Conservation (phyloP, 2,888 invertebrate species). For the Noctuana brunneofusca region DNA sequence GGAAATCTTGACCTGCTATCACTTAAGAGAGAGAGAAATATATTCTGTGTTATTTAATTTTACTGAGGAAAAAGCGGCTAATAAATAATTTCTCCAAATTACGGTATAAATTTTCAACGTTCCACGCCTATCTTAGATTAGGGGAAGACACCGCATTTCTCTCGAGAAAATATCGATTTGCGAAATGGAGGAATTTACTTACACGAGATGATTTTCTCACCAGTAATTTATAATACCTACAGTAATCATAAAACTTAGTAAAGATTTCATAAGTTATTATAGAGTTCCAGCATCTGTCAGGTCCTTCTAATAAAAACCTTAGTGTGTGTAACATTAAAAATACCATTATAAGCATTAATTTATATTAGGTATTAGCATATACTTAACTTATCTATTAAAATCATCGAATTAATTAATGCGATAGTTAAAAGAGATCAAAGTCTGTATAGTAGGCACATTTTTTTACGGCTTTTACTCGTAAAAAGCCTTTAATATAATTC, state of each 20-base stretch:
- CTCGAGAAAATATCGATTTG: slow-evolving; percentile 10
- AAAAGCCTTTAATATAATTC: neutral
- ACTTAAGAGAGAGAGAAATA: neutral
- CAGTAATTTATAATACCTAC: neutral
- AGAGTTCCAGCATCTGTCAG: too few species aligned
- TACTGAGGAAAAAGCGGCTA: slow-evolving; percentile 11
- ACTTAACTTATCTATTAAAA: too few species aligned
- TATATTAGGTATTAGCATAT: too few species aligned
- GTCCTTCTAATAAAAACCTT: too few species aligned
- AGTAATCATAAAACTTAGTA: too few species aligned
- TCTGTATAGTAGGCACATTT: too few species aligned
- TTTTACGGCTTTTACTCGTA: too few species aligned
- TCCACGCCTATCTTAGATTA: slow-evolving; percentile 25
- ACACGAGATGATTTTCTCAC: neutral
- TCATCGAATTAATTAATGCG: neutral
- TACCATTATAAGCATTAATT: too few species aligned
- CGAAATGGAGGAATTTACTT: neutral
- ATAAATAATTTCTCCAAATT: slow-evolving; percentile 15
- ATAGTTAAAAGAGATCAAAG: neutral
- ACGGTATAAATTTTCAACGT: slow-evolving; percentile 20
- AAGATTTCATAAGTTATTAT: too few species aligned
- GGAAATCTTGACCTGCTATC: neutral
- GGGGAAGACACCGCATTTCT: slow-evolving; percentile 14
- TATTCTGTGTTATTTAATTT: slow-evolving; percentile 1
- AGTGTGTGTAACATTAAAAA: too few species aligned